These are phyloP conservation scores for Drosophila nebulosa DNA, from an alignment of 1,140 invertebrate genomes.

Conservation along the genomic window DNA sequence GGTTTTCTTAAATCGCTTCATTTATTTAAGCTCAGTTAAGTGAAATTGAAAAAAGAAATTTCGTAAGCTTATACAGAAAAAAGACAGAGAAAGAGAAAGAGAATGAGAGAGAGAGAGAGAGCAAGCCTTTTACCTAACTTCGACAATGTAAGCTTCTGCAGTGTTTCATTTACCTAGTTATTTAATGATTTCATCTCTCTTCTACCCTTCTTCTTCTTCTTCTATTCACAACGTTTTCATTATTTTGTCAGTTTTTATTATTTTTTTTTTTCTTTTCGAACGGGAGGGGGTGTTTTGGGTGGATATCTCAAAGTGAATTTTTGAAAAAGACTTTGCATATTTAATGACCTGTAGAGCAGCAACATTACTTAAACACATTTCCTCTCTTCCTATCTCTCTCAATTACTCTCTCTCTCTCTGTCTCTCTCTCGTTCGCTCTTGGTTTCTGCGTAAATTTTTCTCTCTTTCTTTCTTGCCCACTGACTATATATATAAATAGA, in stretches of 20 bases:
- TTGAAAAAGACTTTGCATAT: constrained; percentile 26
- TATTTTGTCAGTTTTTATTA: background rate
- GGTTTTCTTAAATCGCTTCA: too few species aligned
- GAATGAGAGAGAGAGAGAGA: too few species aligned
- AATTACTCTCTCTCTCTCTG: background rate
- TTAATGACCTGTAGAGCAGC: constrained; percentile 29
- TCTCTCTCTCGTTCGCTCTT: too few species aligned
- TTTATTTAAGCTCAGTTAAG: too few species aligned
- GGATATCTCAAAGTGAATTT: constrained; percentile 46
- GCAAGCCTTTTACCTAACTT: too few species aligned
- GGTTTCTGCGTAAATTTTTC: too few species aligned
- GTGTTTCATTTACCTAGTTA: background rate
- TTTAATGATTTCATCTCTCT: background rate
- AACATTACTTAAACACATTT: constrained; percentile 63
- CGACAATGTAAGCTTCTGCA: too few species aligned
- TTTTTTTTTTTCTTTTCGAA: background rate
- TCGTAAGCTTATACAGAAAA: too few species aligned
- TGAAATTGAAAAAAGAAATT: background rate
- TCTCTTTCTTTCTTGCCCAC: background rate
- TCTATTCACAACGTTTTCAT: background rate
- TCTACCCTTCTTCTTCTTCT: background rate
- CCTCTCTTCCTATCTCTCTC: background rate
- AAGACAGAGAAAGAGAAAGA: too few species aligned
- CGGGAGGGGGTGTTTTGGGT: background rate
- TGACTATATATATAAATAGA: constrained; percentile 1